These are phyloP conservation scores for Drosophila koepferae DNA, from an alignment of 2,888 invertebrate species.

Conservation along the genomic window DNA sequence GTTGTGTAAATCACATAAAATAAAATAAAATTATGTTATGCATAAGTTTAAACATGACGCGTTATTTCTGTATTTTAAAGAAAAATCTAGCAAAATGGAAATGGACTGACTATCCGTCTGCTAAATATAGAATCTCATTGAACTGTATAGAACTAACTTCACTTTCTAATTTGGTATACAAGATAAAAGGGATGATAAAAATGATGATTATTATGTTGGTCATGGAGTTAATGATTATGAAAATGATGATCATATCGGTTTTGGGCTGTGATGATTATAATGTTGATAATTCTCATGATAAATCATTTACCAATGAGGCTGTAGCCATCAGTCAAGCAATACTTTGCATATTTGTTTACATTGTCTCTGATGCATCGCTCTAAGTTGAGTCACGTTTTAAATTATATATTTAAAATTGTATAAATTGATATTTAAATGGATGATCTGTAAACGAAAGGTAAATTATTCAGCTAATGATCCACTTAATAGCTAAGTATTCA, in stretches of 20 bases:
- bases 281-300: too few relatives aligned
- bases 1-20: conserved; percentile 17
- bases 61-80: not conserved
- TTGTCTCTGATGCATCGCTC: not conserved
- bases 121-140: too few relatives aligned
- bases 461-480: conserved; percentile 10
- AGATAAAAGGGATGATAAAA: too few relatives aligned
- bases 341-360: not conserved
- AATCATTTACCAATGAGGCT: too few relatives aligned
- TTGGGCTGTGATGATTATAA: too few relatives aligned
- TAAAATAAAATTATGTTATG: conserved; percentile 18
- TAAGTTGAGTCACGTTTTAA: not conserved
- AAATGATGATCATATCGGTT: too few relatives aligned
- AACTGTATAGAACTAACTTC: too few relatives aligned
- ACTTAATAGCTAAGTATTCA: conserved; percentile 10
- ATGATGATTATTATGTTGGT: too few relatives aligned
- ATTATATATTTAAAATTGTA: not conserved
- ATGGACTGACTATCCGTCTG: not conserved
- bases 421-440: conserved; percentile 22
- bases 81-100: not conserved
- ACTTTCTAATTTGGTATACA: too few relatives aligned
- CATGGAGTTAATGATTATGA: not conserved
- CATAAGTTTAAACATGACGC: conserved; percentile 11
- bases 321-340: not conserved
- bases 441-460: conserved; percentile 9